Evolutionary conservation across 2,113 vertebrate genomes (phyloP).

Genomic region (Oncorhynchus tshawytscha): DNA sequence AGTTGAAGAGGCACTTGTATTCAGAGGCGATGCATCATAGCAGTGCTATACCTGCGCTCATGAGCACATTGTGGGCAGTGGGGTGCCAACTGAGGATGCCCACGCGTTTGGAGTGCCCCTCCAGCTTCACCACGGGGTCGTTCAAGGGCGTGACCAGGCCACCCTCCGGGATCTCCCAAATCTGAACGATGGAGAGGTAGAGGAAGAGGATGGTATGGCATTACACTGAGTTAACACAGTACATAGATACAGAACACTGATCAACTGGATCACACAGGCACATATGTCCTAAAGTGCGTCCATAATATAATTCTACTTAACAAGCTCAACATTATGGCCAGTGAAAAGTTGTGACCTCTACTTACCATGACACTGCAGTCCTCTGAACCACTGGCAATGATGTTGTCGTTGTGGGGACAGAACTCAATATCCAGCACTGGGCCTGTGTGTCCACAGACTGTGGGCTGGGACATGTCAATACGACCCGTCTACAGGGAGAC

Average conservation of each 20-base stretch:
- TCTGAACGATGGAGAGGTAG: slow-evolving; percentile 55
- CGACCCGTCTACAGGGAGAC: slow-evolving; percentile 77
- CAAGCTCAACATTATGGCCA: background rate
- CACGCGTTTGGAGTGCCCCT: slow-evolving; percentile 88
- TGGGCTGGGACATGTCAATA: slow-evolving; percentile 84
- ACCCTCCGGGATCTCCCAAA: slow-evolving; percentile 87
- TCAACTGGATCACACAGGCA: background rate
- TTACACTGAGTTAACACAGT: background rate
- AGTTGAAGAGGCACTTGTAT: background rate
- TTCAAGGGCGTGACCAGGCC: slow-evolving; percentile 75
- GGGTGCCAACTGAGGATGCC: slow-evolving; percentile 89
- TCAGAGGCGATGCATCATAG: background rate
- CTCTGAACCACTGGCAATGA: slow-evolving; percentile 88
- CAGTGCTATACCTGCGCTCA: slow-evolving; percentile 81
- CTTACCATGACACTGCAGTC: slow-evolving; percentile 87
- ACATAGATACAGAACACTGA: background rate
- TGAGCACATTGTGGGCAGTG: slow-evolving; percentile 85
- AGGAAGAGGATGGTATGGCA: background rate
- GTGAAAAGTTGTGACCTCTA: background rate
- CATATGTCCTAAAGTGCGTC: background rate
- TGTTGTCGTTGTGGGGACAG: slow-evolving; percentile 89
- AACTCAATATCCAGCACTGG: slow-evolving; percentile 88
- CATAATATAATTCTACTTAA: background rate
- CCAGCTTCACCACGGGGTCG: slow-evolving; percentile 83
- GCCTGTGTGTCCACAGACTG: slow-evolving; percentile 85